These are phyloP conservation scores for Erannis defoliaria DNA, from an alignment of 2,888 invertebrate species.

Conservation along the genomic window DNA sequence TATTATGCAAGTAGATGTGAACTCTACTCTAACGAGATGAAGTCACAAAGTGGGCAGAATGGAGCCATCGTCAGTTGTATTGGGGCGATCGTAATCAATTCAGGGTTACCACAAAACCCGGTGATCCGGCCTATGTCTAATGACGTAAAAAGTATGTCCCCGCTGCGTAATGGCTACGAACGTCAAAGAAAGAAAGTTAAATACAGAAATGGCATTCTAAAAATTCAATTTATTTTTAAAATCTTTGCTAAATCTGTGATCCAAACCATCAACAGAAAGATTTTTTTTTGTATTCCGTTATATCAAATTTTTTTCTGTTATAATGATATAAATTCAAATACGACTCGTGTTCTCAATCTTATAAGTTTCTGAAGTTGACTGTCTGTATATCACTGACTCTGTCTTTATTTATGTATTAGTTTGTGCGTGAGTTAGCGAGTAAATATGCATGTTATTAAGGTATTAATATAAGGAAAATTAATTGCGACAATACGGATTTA, in stretches of 20 bases:
- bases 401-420: not conserved
- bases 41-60: slow-evolving; percentile 46
- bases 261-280: too few relatives aligned
- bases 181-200: slow-evolving; percentile 61
- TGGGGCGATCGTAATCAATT: slow-evolving; percentile 71
- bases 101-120: slow-evolving; percentile 71
- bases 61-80: slow-evolving; percentile 11
- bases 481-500: too few relatives aligned
- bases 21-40: slow-evolving; percentile 25
- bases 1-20: not conserved
- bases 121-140: slow-evolving; percentile 78
- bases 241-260: too few relatives aligned
- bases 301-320: not conserved
- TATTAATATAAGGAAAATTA: too few relatives aligned
- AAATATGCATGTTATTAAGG: too few relatives aligned
- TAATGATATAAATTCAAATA: not conserved
- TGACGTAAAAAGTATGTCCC: slow-evolving; percentile 86
- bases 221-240: too few relatives aligned
- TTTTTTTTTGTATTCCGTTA: too few relatives aligned
- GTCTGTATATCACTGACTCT: too few relatives aligned
- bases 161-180: slow-evolving; percentile 69
- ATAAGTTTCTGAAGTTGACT: not conserved
- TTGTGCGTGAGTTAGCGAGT: too few relatives aligned
- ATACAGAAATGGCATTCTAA: slow-evolving; percentile 47
- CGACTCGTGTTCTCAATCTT: not conserved